Base-by-base conservation (phyloP, 1,140 invertebrate species). In the Cyphomyrmex costatus region DNA sequence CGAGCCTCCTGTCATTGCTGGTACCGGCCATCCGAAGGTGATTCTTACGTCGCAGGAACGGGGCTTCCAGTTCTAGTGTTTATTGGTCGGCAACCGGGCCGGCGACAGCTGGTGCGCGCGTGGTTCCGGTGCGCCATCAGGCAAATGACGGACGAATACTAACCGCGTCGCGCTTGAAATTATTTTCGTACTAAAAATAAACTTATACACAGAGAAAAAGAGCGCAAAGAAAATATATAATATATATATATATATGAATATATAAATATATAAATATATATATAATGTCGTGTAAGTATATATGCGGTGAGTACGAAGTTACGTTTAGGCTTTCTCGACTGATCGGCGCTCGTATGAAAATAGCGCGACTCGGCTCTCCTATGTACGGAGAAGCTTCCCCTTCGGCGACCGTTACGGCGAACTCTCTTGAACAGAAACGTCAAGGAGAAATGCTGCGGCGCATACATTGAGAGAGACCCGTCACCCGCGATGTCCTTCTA, bases 21-120 rank as follows among this genome's bases (percentile, higher is more conserved):
- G 78, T 94, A 65, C 73, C 91, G 56, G 89, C 86, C 61, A 88
- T 85, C 91, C 92, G 93, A 83, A 94, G 94, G 91, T 94, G 94
- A 94, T 94, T 93, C 92, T 89, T 91, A 90, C 90, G 90, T 91
- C 89, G 85, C 85, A 88, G 88, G 88, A 90, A 93, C 90, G 89
- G 91, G 91, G 92, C 93, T 94, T 94, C 93, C 93, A 94, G 89
- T 91, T 91, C 87, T 93, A 93, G 92, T 92, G 90, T 93, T 92
- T 93, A 93, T 91, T 91, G 90, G 86, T 86, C 87, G 89, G 84
- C 88, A 85, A 79, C 83, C 86, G 79, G 76, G 61, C 73, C 89
- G 88, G 68, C 42, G 66, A 82, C 82, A 83, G 60, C 21, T 71
- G 60, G 78, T 74, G 70, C 79, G 78, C 85, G 33, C 68, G 33